Evolutionary conservation across 2,888 invertebrate genomes (phyloP).

Genomic region (Chironomus riparius): DNA sequence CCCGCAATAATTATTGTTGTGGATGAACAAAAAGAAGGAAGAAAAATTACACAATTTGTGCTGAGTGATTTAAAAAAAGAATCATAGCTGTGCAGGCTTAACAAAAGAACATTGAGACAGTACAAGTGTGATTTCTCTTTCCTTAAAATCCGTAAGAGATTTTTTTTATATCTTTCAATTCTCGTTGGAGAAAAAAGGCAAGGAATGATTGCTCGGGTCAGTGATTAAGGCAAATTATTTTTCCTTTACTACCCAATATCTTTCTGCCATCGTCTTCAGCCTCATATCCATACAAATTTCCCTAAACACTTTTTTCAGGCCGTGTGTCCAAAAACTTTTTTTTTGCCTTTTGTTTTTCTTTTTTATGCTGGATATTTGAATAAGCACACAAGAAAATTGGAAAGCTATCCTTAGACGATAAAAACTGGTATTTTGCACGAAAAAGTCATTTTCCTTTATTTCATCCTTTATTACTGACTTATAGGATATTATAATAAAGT

Average conservation of each 20-base stretch:
- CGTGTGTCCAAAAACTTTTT: neutral
- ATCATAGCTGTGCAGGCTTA: neutral
- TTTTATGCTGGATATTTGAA: neutral
- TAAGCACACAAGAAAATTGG: neutral
- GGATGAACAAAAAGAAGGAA: neutral
- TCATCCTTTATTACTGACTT: too few species aligned
- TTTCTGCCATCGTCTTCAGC: neutral
- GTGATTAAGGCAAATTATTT: slow-evolving; percentile 27
- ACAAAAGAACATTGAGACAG: neutral
- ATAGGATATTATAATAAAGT: too few species aligned
- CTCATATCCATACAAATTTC: neutral
- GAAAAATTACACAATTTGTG: neutral
- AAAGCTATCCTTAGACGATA: neutral
- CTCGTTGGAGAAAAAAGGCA: neutral
- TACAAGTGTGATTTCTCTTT: slow-evolving; percentile 1
- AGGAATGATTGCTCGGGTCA: slow-evolving; percentile 17
- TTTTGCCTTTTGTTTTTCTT: neutral
- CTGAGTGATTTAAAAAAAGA: too few species aligned
- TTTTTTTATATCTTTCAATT: neutral
- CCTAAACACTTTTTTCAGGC: neutral
- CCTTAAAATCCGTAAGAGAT: neutral
- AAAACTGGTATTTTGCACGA: neutral
- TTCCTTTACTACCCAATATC: slow-evolving; percentile 3
- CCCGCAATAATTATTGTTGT: neutral
- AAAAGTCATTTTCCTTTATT: slow-evolving; percentile 15